phyloP scores from a whole-genome alignment of 2,888 invertebrate genomes.

The Trisateles emortualis region DNA sequence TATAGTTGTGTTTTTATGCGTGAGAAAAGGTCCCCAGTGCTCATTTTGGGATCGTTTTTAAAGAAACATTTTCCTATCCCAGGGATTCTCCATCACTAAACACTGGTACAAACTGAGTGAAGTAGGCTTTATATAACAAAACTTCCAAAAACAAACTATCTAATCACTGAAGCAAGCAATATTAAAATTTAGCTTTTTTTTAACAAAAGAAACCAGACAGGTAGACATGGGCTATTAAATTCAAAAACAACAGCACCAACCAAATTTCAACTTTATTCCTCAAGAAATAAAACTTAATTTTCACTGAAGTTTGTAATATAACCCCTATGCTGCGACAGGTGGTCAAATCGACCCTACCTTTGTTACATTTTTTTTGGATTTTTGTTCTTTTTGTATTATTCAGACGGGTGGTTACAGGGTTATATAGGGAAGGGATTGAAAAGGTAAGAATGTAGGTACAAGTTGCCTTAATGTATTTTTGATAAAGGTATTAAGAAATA shows the following conservation, averaged over 20 bases:
- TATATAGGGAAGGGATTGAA: conserved; percentile 1
- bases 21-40: too few relatives aligned
- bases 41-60: too few relatives aligned
- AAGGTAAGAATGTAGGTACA: background rate
- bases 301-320: background rate
- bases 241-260: conserved; percentile 3
- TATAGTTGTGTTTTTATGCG: too few relatives aligned
- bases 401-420: background rate
- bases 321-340: conserved; percentile 46
- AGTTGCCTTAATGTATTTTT: background rate
- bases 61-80: too few relatives aligned
- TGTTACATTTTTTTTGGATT: conserved; percentile 40
- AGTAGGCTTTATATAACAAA: background rate
- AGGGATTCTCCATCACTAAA: too few relatives aligned
- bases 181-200: conserved; percentile 42
- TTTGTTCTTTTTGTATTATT: conserved; percentile 25
- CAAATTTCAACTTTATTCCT: background rate
- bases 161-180: conserved; percentile 10
- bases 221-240: conserved; percentile 40
- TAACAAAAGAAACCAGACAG: conserved; percentile 33
- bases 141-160: background rate
- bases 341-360: conserved; percentile 44
- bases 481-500: too few relatives aligned
- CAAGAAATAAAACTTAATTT: background rate
- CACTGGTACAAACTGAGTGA: too few relatives aligned